Evolutionary conservation across 1,140 invertebrate species (phyloP), one percentile per base, ranked within the genome.

Genomic region (Adoxophyes honmai): DNA sequence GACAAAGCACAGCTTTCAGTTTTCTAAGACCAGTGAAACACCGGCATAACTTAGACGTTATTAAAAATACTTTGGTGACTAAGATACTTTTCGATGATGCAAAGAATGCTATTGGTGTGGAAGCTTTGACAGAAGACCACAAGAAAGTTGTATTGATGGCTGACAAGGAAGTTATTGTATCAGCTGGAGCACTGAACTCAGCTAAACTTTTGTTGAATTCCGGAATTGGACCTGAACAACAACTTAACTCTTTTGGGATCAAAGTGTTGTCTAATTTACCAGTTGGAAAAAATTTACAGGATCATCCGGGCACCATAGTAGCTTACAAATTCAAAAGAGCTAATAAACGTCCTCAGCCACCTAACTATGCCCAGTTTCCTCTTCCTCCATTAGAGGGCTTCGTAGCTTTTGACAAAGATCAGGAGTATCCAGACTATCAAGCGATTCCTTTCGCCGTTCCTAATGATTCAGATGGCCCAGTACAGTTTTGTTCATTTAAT

Each of bases 321-420:
- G 92, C 57, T 91, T 0, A 94, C 91, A 0, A 59, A 94, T 60
- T 64, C 9, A 59, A 64, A 7, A 34, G 33, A 68, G 92, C 34
- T 93, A 94, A 68, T 33, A 28, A 39, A 2, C 51, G 56, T 3
- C 6, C 34, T 1, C 55, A 51, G 14, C 54, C 57, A 1, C 91
- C 92, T 3, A 86, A 95, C 18, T 91, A 91, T 0, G 93, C 94
- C 57, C 90, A 93, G 59, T 94, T 94, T 0, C 95, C 95, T 0
- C 68, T 95, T 7, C 94, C 94, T 0, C 92, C 92, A 0, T 93
- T 92, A 59, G 90, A 95, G 1, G 95, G 95, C 0, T 74, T 95
- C 15, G 94, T 95, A 70, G 92, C 93, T 0, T 92, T 95, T 0
- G 63, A 66, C 13, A 57, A 65, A 55, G 59, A 58, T 10, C 44